These are phyloP conservation scores for Columba janthina DNA, from an alignment of 2,113 vertebrate genomes.

Conservation along the genomic window DNA sequence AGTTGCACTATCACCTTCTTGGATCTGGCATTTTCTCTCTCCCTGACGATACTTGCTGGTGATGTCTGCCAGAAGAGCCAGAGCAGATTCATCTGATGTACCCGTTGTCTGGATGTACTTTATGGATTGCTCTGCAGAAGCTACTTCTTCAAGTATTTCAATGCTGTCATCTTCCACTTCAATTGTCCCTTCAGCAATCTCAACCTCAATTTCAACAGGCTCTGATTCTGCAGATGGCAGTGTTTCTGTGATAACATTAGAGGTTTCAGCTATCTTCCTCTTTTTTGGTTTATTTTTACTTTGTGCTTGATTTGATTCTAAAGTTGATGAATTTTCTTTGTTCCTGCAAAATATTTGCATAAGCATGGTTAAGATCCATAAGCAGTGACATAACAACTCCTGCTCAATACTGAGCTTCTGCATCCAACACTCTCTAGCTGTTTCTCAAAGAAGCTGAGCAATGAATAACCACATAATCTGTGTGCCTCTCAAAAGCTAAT, in stretches of 20 bases:
- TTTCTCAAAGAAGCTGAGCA: background rate
- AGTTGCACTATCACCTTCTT: conserved; percentile 72
- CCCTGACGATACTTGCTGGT: conserved; percentile 97
- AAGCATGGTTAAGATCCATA: background rate
- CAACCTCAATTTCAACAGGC: conserved; percentile 90
- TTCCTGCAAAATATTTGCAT: conserved; percentile 74
- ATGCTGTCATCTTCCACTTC: conserved; percentile 84
- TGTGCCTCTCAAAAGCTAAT: background rate
- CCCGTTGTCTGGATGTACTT: conserved; percentile 80
- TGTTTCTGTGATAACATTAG: conserved; percentile 90
- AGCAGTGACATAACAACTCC: background rate
- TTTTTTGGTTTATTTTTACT: conserved; percentile 83
- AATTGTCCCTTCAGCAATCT: conserved; percentile 83
- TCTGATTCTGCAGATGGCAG: conserved; percentile 83
- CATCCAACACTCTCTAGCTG: background rate
- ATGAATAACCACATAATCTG: background rate
- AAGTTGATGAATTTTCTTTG: conserved; percentile 77
- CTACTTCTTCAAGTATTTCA: conserved; percentile 83
- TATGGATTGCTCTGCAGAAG: conserved; percentile 77
- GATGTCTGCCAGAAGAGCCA: conserved; percentile 95
- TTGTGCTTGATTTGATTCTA: conserved; percentile 65
- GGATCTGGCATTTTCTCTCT: conserved; percentile 78
- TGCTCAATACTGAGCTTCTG: background rate
- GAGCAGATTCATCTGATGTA: conserved; percentile 90
- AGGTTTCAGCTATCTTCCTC: conserved; percentile 90